A percentile compares a stretch with the other conserved stretches of the same genome.
phyloP scores from a whole-genome alignment of 2,888 invertebrate species.

The Strigamia maritima region DNA sequence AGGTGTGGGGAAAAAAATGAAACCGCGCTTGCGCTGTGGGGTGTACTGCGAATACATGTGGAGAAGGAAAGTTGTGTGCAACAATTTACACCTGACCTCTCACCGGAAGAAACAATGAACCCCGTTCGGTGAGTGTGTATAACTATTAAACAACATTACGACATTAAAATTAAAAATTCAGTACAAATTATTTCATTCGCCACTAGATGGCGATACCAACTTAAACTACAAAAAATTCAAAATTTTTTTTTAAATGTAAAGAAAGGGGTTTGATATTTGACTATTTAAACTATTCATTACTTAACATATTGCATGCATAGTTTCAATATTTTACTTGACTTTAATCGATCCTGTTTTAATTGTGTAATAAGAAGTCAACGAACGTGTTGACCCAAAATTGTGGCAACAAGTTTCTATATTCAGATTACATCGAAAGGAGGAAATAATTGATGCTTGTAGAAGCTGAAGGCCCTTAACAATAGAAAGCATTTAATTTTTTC shows the following conservation, averaged over 20 bases:
- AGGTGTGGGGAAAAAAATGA: neutral
- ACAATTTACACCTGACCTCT: constrained; percentile 10
- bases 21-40: constrained; percentile 15
- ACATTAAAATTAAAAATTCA: neutral
- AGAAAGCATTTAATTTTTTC: neutral
- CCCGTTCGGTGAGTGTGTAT: constrained; percentile 1
- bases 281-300: neutral
- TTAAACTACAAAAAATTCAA: neutral
- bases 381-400: constrained; percentile 20
- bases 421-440: neutral
- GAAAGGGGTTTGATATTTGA: neutral
- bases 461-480: neutral
- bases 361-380: neutral
- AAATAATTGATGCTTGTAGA: neutral
- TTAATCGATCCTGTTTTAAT: neutral
- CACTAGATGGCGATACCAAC: constrained; percentile 10
- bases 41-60: neutral
- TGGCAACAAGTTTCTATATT: neutral
- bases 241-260: neutral
- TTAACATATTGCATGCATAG: neutral
- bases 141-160: neutral
- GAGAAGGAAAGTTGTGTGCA: neutral
- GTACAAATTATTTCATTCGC: neutral
- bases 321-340: neutral
- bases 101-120: neutral